phyloP scores from a whole-genome alignment of 23 tunicate genomes.

The Trididemnum clinides region DNA sequence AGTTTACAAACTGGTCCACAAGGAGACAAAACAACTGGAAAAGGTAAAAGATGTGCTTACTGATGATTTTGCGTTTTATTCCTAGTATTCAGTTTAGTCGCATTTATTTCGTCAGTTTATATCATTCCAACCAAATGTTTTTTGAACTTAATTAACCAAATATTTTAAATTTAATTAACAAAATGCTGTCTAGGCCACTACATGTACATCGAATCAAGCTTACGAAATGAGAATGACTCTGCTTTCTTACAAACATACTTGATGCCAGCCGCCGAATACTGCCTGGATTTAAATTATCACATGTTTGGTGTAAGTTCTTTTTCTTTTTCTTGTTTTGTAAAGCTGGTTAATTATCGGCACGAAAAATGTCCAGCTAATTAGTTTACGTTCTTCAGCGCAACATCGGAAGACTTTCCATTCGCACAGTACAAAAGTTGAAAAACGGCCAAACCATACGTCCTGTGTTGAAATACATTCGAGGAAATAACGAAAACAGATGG shows the following conservation, averaged over 20 bases:
- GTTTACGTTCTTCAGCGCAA: not conserved
- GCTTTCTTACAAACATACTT: constrained; percentile 58
- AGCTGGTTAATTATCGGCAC: no score
- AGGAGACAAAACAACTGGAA: constrained; percentile 67
- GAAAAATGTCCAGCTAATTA: no score
- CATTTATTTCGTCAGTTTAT: no score
- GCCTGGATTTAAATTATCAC: constrained; percentile 70
- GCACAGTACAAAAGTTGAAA: constrained; percentile 52
- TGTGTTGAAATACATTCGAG: constrained; percentile 6
- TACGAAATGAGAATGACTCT: constrained; percentile 48
- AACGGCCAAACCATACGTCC: constrained; percentile 13
- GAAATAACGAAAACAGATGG: constrained; percentile 69
- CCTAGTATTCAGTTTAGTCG: no score
- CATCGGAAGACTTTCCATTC: constrained; percentile 54
- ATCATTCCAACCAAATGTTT: no score
- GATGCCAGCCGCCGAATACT: constrained; percentile 60
- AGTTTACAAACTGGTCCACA: constrained; percentile 79
- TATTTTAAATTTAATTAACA: no score
- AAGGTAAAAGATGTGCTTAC: no score
- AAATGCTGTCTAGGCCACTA: constrained; percentile 76
- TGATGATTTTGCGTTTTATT: no score
- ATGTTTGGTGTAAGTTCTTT: constrained; percentile 90
- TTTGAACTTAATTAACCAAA: no score
- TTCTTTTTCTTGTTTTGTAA: no score
- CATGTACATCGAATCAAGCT: constrained; percentile 78